Conservation (phyloP, 2,113 vertebrate genomes). For the Grammomys surdaster region DNA sequence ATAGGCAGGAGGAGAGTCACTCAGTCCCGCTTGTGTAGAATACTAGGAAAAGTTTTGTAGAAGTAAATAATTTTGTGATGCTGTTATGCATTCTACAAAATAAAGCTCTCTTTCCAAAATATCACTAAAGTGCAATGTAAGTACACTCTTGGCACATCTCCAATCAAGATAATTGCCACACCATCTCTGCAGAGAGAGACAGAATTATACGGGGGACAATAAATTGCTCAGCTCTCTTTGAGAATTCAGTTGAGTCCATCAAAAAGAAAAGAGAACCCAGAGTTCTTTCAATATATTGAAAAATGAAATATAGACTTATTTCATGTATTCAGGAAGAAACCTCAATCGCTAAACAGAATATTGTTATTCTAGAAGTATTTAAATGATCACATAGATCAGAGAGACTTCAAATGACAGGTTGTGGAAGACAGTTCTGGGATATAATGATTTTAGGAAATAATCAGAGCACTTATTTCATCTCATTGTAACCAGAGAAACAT, state of each 20-base stretch:
- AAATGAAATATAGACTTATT: conserved; percentile 49
- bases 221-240: conserved; percentile 21
- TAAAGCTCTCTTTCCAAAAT: conserved; percentile 42
- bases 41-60: neutral
- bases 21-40: neutral
- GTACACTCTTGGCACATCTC: neutral
- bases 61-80: conserved; percentile 37
- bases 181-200: conserved; percentile 33
- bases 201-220: conserved; percentile 31
- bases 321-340: conserved; percentile 30
- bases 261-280: conserved; percentile 40
- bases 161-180: conserved; percentile 12
- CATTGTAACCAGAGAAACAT: neutral
- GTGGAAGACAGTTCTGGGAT: neutral
- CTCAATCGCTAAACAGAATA: neutral
- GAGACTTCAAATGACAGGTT: neutral
- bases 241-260: conserved; percentile 39
- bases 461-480: neutral
- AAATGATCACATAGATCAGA: conserved; percentile 35
- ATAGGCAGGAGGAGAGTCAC: neutral
- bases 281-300: neutral
- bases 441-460: conserved; percentile 1
- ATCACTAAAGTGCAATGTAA: neutral
- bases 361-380: conserved; percentile 27
- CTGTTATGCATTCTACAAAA: neutral